Base-by-base conservation (phyloP, 2,797 vertebrate species). In the Epinephelus coioides region DNA sequence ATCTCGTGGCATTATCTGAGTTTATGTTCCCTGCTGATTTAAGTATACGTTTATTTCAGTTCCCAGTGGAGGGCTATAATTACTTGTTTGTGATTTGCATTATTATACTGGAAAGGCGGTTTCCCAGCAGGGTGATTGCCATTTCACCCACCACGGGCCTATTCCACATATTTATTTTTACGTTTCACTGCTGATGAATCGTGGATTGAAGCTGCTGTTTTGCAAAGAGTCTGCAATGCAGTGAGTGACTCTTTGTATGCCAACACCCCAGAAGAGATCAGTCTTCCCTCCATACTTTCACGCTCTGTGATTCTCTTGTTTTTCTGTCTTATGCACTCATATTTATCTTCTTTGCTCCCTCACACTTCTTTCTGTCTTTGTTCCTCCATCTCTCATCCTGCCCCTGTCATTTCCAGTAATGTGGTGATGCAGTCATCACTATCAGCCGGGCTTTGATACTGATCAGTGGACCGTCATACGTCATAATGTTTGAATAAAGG, bases 401-500 rank as follows among this genome's bases (percentile, higher is more conserved):
- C 27, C 57, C 34, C 27, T 65, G 57, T 74, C 50, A 40, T 86
- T 88, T 88, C 63, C 81, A 79, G 79, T 83, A 59, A 82, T 86
- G 57, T 73, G 69, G 62, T 44, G 65, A 83, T 79, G 70, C 63
- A 59, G 76, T 76, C 79, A 34, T 73, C 49, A 14, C 47, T 56
- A 83, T 78, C 75, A 82, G 63, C 81, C 17, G 1, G 25, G 74
- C 75, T 86, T 88, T 88, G 74, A 90, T 81, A 78, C 79, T 30
- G 79, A 91, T 88, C 88, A 87, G 55, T 72, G 73, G 63, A 53
- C 84, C 78, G 8, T 82, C 75, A 27, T 67, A 69, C 40, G 40
- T 89, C 84, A 84, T 83, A 68, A 67, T 79, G 75, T 82, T 80
- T 87, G 53, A 87, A 86, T 87, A 75, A 80, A 87, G 76, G 76